Percentiles rank a stretch among this genome's conserved stretches.
Evolutionary conservation across 2,113 vertebrate genomes (phyloP).

Genomic region (Ariopsis seemanni): DNA sequence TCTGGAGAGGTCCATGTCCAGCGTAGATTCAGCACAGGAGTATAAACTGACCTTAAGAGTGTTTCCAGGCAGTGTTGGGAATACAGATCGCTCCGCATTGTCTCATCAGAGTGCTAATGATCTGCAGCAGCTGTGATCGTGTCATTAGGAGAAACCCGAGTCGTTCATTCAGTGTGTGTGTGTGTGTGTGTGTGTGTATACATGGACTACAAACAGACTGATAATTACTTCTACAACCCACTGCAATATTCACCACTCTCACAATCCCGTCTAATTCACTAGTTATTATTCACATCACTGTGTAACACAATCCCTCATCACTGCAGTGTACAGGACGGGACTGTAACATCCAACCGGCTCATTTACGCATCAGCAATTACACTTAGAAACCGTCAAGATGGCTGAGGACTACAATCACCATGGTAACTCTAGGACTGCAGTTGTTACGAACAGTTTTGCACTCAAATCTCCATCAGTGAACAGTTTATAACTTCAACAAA

Average conservation of each 20-base stretch:
- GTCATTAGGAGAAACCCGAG: conserved; percentile 63
- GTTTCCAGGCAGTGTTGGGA: conserved; percentile 30
- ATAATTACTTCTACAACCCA: background rate
- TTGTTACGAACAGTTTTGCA: too few species aligned
- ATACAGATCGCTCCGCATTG: conserved; percentile 48
- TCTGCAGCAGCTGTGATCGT: conserved; percentile 49
- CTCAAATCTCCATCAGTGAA: too few species aligned
- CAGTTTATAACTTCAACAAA: too few species aligned
- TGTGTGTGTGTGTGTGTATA: background rate
- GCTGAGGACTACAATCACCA: too few species aligned
- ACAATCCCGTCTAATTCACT: background rate
- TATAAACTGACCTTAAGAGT: background rate
- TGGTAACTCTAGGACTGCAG: too few species aligned
- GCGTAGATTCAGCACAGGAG: too few species aligned
- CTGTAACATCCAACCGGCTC: too few species aligned
- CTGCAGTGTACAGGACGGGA: background rate
- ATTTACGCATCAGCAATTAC: too few species aligned
- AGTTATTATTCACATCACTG: background rate
- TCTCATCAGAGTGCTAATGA: conserved; percentile 64
- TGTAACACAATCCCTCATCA: background rate
- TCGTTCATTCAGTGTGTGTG: conserved; percentile 54
- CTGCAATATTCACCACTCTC: background rate
- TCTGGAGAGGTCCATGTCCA: too few species aligned
- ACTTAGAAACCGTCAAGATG: too few species aligned
- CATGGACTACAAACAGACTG: background rate